Conservation (phyloP, 2,113 vertebrate species). For the Piprites chloris region DNA sequence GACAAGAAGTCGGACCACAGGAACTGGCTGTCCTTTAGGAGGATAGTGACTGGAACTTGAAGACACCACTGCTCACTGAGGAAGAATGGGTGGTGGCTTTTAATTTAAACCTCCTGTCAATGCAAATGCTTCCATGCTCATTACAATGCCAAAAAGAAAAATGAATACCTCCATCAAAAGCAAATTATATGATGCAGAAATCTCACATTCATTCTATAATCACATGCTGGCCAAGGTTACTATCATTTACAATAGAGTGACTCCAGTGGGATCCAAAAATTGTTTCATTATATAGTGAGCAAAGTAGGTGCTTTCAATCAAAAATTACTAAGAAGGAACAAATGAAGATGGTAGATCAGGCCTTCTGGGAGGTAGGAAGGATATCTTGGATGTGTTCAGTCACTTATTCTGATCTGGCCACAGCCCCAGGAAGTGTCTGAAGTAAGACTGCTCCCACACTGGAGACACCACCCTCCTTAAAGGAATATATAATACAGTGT, state of each 20-base stretch:
- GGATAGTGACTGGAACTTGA: conserved; percentile 2
- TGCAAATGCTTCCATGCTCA: conserved; percentile 17
- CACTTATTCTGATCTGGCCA: conserved; percentile 65
- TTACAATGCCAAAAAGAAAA: conserved; percentile 53
- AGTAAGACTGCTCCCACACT: background rate
- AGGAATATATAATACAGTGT: conserved; percentile 13
- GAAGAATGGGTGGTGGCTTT: background rate
- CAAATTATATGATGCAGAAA: conserved; percentile 51
- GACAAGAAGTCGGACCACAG: conserved; percentile 46
- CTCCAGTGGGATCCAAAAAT: conserved; percentile 21
- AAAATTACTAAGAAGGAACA: conserved; percentile 10
- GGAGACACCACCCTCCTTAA: background rate
- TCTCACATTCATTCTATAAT: conserved; percentile 41
- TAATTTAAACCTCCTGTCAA: conserved; percentile 42
- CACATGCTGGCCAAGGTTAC: conserved; percentile 15
- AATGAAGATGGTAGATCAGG: background rate
- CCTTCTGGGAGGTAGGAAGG: conserved; percentile 59
- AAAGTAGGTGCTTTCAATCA: conserved; percentile 45
- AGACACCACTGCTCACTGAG: background rate
- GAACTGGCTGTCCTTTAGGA: background rate
- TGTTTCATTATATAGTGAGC: conserved; percentile 1
- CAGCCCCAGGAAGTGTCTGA: conserved; percentile 44
- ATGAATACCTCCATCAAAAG: conserved; percentile 38
- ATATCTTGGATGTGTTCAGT: conserved; percentile 69
- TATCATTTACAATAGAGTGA: background rate